Evolutionary conservation across 2,797 vertebrate species (phyloP).

Genomic region (Phalanger gymnotis): DNA sequence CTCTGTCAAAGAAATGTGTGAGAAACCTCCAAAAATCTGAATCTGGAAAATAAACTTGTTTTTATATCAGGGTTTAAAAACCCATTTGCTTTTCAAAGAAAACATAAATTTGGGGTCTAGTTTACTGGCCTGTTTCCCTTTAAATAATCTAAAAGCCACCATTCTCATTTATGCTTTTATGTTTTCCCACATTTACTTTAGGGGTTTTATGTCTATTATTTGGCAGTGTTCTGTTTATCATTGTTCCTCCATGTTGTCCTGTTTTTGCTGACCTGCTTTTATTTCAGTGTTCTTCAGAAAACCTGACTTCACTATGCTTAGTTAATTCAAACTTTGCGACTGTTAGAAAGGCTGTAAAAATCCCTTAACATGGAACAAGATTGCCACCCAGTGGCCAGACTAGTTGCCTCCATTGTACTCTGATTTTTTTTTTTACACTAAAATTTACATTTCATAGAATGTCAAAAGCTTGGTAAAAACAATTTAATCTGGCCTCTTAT

Average conservation of each 20-base stretch:
- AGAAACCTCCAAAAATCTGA: constrained; percentile 10
- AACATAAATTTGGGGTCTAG: constrained; percentile 36
- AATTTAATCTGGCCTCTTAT: not conserved
- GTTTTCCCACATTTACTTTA: constrained; percentile 37
- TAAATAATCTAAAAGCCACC: constrained; percentile 58
- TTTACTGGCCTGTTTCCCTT: constrained; percentile 47
- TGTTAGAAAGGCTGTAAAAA: not conserved
- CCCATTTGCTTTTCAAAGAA: constrained; percentile 42
- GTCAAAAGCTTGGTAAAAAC: not conserved
- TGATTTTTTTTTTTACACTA: not conserved
- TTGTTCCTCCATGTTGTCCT: not conserved
- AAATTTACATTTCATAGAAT: not conserved
- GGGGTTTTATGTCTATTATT: not conserved
- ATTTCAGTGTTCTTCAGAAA: constrained; percentile 76
- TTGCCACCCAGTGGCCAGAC: constrained; percentile 82
- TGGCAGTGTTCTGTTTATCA: not conserved
- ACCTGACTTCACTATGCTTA: constrained; percentile 58
- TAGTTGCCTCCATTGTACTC: not conserved
- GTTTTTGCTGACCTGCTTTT: constrained; percentile 80
- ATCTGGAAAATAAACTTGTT: constrained; percentile 52
- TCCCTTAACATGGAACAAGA: constrained; percentile 77
- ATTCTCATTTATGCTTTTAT: not conserved
- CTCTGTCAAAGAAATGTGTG: not conserved
- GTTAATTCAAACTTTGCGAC: constrained; percentile 75
- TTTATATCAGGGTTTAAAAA: constrained; percentile 43